Conservation (phyloP, 2,113 vertebrate species). For the Megaptera novaeangliae region DNA sequence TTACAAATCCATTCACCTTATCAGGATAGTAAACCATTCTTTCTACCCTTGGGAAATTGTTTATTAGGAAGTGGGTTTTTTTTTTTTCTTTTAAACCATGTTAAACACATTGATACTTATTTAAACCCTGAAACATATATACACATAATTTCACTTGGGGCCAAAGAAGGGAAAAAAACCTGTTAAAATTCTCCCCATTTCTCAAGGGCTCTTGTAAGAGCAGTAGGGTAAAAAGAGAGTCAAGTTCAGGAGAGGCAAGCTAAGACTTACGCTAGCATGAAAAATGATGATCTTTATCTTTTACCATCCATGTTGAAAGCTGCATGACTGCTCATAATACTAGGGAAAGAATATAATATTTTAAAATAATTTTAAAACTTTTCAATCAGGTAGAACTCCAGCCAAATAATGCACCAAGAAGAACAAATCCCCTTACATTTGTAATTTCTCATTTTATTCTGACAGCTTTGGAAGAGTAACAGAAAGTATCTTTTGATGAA, state of each 20-base stretch:
- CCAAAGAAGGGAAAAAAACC: background rate
- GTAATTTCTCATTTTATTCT: slow-evolving; percentile 37
- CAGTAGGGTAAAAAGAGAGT: background rate
- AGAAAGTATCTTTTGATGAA: slow-evolving; percentile 21
- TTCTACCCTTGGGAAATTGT: background rate
- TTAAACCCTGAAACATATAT: background rate
- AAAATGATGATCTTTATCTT: background rate
- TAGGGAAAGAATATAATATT: background rate
- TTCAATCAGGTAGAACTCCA: background rate
- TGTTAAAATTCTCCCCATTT: background rate
- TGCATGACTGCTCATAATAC: background rate
- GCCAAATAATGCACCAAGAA: background rate
- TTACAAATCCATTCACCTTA: background rate
- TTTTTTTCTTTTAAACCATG: background rate
- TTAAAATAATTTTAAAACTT: slow-evolving; percentile 1
- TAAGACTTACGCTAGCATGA: background rate
- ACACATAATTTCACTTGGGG: background rate
- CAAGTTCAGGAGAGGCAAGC: background rate
- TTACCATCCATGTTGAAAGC: background rate
- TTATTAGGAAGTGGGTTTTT: background rate
- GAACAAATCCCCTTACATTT: slow-evolving; percentile 10
- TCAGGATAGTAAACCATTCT: background rate
- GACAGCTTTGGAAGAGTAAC: slow-evolving; percentile 7
- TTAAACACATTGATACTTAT: background rate
- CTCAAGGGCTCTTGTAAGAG: background rate